phyloP scores from a whole-genome alignment of 2,113 vertebrate genomes.

The Jaculus jaculus region DNA sequence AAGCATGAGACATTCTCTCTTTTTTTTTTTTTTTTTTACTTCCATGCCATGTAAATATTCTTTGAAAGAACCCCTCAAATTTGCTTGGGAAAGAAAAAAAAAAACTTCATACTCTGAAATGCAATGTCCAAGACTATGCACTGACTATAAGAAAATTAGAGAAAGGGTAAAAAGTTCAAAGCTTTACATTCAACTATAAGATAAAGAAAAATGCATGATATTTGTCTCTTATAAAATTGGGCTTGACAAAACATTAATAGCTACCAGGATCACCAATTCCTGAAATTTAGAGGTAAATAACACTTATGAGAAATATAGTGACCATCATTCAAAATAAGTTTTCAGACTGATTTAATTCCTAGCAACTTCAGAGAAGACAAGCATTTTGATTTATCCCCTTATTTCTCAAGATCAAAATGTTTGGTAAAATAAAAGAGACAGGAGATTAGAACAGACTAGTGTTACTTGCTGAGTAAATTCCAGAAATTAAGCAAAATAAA shows the following conservation, averaged over 20 bases:
- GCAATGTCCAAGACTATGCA: background rate
- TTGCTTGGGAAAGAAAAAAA: background rate
- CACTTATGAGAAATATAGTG: background rate
- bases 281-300: background rate
- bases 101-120: background rate
- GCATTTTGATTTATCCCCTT: background rate
- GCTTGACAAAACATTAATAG: background rate
- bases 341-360: slow-evolving; percentile 1
- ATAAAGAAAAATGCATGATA: background rate
- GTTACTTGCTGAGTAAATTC: background rate
- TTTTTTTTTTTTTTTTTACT: background rate
- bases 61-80: background rate
- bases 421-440: background rate
- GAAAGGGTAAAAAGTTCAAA: background rate
- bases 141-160: background rate
- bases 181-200: background rate
- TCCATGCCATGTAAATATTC: background rate
- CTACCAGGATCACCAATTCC: background rate
- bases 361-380: background rate
- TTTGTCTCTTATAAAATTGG: background rate
- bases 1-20: background rate
- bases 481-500: background rate
- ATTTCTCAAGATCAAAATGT: background rate
- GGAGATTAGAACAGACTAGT: background rate
- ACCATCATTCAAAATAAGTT: background rate